Conservation (phyloP, 2,888 invertebrate species). For the Morpho helenor region DNA sequence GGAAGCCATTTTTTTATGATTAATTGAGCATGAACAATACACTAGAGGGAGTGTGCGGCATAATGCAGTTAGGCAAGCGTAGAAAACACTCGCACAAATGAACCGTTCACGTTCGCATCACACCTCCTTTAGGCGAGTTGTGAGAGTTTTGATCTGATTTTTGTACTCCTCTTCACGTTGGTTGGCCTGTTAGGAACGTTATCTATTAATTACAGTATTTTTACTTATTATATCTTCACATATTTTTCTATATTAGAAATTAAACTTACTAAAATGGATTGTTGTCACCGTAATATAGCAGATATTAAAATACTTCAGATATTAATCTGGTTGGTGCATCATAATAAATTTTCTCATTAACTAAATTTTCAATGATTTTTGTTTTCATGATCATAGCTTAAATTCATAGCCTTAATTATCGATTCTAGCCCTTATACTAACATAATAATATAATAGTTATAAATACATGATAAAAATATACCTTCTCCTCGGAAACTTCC, state of each 20-base stretch:
- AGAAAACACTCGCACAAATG: conserved; percentile 57
- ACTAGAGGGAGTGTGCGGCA: conserved; percentile 49
- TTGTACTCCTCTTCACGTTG: conserved; percentile 99
- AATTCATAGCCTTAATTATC: conserved; percentile 19
- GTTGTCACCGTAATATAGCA: not conserved
- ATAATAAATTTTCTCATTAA: conserved; percentile 31
- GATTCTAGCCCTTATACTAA: conserved; percentile 19
- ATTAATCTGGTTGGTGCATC: conserved; percentile 64
- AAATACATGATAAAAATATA: conserved; percentile 66
- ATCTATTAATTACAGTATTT: conserved; percentile 43
- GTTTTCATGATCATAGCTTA: conserved; percentile 22
- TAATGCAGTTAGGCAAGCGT: conserved; percentile 72
- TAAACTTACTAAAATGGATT: not conserved
- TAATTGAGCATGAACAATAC: conserved; percentile 38
- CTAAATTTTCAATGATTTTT: conserved; percentile 13
- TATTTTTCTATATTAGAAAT: not conserved
- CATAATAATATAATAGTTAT: not conserved
- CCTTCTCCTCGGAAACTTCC: conserved; percentile 99
- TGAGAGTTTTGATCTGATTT: conserved; percentile 99
- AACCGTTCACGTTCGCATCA: conserved; percentile 61
- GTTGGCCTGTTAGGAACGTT: conserved; percentile 88
- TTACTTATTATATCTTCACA: conserved; percentile 9
- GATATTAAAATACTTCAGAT: conserved; percentile 9
- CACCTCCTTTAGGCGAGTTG: conserved; percentile 99
- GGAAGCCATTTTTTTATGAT: conserved; percentile 15